Evolutionary conservation across 2,888 invertebrate species (phyloP).

Genomic region (Mycalesis mineus): DNA sequence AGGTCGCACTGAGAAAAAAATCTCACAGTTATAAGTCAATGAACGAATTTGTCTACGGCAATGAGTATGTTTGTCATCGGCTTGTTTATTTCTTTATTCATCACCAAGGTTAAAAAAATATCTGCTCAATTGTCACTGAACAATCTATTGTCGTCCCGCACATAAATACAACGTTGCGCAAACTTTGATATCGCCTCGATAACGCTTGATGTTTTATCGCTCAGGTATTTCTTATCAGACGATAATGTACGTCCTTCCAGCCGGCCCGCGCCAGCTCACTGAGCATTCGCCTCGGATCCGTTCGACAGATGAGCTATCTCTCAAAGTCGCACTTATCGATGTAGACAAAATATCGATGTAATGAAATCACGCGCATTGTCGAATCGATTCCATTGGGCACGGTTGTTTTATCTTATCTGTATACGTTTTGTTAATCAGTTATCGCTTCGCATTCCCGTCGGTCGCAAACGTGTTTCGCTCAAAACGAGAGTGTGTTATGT

Average conservation of each 20-base stretch:
- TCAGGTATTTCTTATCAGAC: slow-evolving; percentile 50
- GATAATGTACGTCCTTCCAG: slow-evolving; percentile 33
- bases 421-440: slow-evolving; percentile 29
- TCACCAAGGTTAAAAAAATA: neutral
- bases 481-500: neutral
- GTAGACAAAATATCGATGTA: slow-evolving; percentile 48
- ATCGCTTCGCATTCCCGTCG: slow-evolving; percentile 40
- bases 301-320: slow-evolving; percentile 50
- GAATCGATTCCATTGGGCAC: slow-evolving; percentile 51
- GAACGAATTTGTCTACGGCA: too few species aligned
- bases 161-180: slow-evolving; percentile 35
- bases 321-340: slow-evolving; percentile 50
- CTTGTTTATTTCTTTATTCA: neutral
- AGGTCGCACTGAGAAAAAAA: too few species aligned
- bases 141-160: neutral
- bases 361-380: slow-evolving; percentile 61
- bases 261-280: slow-evolving; percentile 30
- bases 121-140: neutral
- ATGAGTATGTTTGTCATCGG: neutral
- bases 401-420: slow-evolving; percentile 43
- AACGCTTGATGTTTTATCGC: slow-evolving; percentile 39
- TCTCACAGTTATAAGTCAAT: too few species aligned
- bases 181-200: slow-evolving; percentile 30
- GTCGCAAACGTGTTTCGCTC: slow-evolving; percentile 29
- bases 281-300: slow-evolving; percentile 35